phyloP scores from a whole-genome alignment of 1,140 invertebrate species.

The Coptotermes formosanus region DNA sequence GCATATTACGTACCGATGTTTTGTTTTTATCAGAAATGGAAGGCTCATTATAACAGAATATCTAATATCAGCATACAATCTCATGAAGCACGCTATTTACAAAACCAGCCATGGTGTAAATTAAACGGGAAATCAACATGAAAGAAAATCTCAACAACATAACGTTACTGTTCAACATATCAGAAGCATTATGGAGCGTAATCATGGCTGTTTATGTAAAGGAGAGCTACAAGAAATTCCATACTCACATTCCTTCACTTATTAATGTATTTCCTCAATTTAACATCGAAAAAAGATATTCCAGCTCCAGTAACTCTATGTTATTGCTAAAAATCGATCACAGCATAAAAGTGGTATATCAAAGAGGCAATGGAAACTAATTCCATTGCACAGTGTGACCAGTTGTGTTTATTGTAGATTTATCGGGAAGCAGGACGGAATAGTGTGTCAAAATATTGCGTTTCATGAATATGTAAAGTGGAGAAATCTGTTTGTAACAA shows the following conservation, averaged over 20 bases:
- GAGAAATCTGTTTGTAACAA: not conserved
- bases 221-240: not conserved
- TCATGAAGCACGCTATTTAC: not conserved
- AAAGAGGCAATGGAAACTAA: not conserved
- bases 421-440: not conserved
- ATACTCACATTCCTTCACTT: not conserved
- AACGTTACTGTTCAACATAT: not conserved
- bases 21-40: not conserved
- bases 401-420: not conserved
- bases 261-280: too few relatives aligned
- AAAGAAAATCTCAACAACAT: too few relatives aligned
- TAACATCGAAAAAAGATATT: not conserved
- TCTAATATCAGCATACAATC: conserved; percentile 13
- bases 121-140: not conserved
- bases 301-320: not conserved
- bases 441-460: not conserved
- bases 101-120: not conserved
- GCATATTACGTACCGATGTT: not conserved
- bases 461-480: not conserved
- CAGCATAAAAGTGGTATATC: not conserved
- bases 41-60: not conserved
- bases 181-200: not conserved
- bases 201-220: conserved; percentile 1
- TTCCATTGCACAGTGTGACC: not conserved
- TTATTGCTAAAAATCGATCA: not conserved